Base-by-base conservation (phyloP, 2,113 vertebrate genomes). In the Pseudolaguvia tuberculata region DNA sequence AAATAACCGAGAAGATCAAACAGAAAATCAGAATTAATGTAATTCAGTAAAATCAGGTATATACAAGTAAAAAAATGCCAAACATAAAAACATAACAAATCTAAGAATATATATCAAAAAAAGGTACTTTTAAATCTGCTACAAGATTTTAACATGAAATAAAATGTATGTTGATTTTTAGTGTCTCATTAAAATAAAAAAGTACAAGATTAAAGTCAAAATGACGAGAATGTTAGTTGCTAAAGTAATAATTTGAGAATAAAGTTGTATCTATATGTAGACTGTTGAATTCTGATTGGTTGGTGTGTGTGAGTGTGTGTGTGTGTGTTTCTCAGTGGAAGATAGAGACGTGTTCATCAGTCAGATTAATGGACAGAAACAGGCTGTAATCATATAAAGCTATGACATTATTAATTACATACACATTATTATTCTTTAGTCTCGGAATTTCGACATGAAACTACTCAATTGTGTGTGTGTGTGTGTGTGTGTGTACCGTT, bases 1-100 rank as follows among this genome's bases (percentile, higher is more conserved):
- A 69, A 75, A 53, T 61, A 63, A 65, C 39, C 5, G 39, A 9
- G 5, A 42, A 42, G 39, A 59, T n/a, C 58, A 76, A 27, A 27
- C 71, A 17, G 11, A 55, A 45, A 18, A 72, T 31, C 67, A 56
- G 13, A 20, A 39, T 47, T 55, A 2, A 20, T 11, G 13, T 70
- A 72, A 81, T 63, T 47, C 2, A 58, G 18, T 35, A 10, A 42
- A 9, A 42, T 42, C 11, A 2, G 15, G 14, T 8, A 17, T 15
- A 51, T 1, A 51, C 1, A 3, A 51, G 29, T n/a, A 42, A 29
- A 55, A n/a, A 52, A 51, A 25, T 47, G n/a, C 45, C 63, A 66
- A 17, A 48, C 25, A 1, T 17, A 14, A 63, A 63, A 63, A 21
- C 35, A 7, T 48, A 18, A 66, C 21, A 48, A 66, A 66, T 48